Base-by-base conservation (phyloP, 1,140 invertebrate genomes). In the Achatina immaculata region DNA sequence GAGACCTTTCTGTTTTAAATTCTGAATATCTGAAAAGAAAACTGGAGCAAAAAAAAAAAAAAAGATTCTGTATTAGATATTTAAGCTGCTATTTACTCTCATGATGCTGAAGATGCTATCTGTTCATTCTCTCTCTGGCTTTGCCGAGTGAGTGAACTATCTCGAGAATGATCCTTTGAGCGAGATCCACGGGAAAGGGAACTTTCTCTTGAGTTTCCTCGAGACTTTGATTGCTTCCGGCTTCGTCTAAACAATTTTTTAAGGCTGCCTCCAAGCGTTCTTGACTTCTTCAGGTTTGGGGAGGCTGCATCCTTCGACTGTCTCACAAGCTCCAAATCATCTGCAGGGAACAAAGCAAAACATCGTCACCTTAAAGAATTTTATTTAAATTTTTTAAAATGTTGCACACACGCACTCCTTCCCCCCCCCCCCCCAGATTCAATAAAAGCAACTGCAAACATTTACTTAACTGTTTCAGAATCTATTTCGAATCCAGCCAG, bases 221-320 rank as follows among this genome's bases (percentile, higher is more conserved):
- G 42, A 42, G 83, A 83, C 68, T 80, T 80, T 31, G 83, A 84
- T 51, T 85, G 75, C 74, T 85, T 86, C 45, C 86, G 81, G 40
- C 87, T 83, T 68, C 86, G 51, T 36, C 83, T 80, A 66, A 88
- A 87, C 71, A 88, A 76, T 80, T 88, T 88, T 83, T 86, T 88
- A 14, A 88, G 81, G 69, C 86, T 87, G 40, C 85, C 86, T 19
- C 86, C 87, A 21, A 88, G 78, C 9, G 87, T 87, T 40, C 86
- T 82, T 21, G 87, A 87, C 75, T 88, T 88, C 81, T 88, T 88
- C 68, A 88, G 73, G 80, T 83, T 87, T 16, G 86, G 86, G 19
- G 86, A 85, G 19, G 78, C 42, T 55, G 83, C 66, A 24, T 83
- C 82, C 31, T 78, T 58, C 31, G 36, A 3, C 45, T 83, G 82